Evolutionary conservation across 2,797 vertebrate species (phyloP).

Genomic region (Balearica regulorum): DNA sequence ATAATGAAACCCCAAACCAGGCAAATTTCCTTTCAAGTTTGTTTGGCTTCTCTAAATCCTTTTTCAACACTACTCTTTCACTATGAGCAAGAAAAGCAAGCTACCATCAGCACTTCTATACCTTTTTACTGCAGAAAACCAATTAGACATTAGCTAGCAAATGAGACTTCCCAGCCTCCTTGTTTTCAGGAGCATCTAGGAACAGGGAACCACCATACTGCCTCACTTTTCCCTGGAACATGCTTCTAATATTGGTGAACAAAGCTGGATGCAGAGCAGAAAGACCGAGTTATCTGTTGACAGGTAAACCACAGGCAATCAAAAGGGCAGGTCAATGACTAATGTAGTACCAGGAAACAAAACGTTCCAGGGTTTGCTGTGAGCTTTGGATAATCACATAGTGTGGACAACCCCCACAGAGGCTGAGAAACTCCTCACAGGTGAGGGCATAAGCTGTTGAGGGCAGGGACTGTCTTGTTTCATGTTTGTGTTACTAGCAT

Average conservation of each 20-base stretch:
- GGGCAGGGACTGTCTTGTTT: not conserved
- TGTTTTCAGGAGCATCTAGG: not conserved
- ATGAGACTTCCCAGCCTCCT: not conserved
- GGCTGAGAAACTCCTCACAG: not conserved
- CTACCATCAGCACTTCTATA: not conserved
- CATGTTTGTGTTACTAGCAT: not conserved
- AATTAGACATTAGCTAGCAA: not conserved
- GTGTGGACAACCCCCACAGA: not conserved
- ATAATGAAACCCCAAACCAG: not conserved
- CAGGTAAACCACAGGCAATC: not conserved
- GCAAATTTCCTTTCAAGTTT: not conserved
- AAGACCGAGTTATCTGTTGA: not conserved
- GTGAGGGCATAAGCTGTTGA: not conserved
- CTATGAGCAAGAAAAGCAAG: not conserved
- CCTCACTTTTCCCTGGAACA: not conserved
- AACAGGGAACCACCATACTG: not conserved
- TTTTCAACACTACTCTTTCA: not conserved
- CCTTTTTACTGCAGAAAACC: not conserved
- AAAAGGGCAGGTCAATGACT: not conserved
- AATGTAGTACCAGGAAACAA: not conserved
- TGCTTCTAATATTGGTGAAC: not conserved
- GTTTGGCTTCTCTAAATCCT: not conserved
- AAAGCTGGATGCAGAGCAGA: not conserved
- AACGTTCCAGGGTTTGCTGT: not conserved
- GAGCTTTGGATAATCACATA: not conserved